Base-by-base conservation (phyloP, 2,797 vertebrate genomes). In the Xenentodon cancila region DNA sequence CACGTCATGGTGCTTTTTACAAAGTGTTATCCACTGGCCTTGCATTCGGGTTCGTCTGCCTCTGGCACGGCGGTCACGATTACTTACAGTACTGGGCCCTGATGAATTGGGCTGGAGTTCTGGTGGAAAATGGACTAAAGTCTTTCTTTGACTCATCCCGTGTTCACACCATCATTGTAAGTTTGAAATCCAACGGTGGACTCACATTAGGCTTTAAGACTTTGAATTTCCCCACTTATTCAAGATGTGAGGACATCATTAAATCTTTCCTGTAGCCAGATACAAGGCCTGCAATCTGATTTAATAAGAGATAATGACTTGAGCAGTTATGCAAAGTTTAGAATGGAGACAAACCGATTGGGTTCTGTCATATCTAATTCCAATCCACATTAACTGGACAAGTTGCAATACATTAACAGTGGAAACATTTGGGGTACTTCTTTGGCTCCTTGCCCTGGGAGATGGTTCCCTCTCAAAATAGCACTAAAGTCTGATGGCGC, bases 1-100 rank as follows among this genome's bases (percentile, higher is more conserved):
- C 97, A 13, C 94, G 75, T 18, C 87, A 82, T 0, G 96, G 95
- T 21, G 60, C 79, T 16, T 75, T 94, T 49, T 87, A 89, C 73
- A 95, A 90, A 15, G 75, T 95, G 17, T 58, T 97, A 12, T 96
- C 96, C 68, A 95, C 95, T 0, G 95, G 93, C 0, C 85, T 96
- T 48, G 95, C 95, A 0, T 99, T 99, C 30, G 93, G 94, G 0
- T 98, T 99, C 7, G 94, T 99, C 78, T 97, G 95, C 88, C 94
- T 94, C 65, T 99, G 98, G 98, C 98, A 99, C 0, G 98, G 98
- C 19, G 94, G 95, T 60, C 92, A 97, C 19, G 95, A 95, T 85
- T 97, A 98, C 84, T 84, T 99, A 48, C 95, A 93, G 90, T 94
- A 91, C 91, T 99, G 98, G 98, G 97, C 96, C 0, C 64, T 92